Conservation (phyloP, 2,113 vertebrate species). For the Rhea americana region DNA sequence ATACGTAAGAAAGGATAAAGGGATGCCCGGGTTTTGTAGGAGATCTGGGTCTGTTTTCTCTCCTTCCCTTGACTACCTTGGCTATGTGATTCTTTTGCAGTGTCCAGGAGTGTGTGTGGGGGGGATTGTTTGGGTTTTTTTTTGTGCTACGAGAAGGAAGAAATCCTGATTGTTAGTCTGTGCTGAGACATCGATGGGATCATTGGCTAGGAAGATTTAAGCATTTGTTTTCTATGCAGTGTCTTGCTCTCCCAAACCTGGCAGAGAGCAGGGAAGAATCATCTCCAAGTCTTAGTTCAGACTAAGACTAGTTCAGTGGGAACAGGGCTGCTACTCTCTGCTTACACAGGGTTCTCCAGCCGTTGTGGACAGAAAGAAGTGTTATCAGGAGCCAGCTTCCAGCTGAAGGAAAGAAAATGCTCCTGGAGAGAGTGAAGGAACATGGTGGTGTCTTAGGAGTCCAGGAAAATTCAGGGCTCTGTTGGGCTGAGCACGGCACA, state of each 20-base stretch:
- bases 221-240: not conserved
- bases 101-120: not conserved
- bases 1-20: not conserved
- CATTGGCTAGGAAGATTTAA: not conserved
- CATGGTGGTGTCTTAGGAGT: constrained; percentile 12
- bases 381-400: constrained; percentile 48
- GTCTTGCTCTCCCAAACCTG: constrained; percentile 19
- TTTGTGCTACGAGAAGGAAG: not conserved
- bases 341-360: not conserved
- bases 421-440: constrained; percentile 9
- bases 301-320: not conserved
- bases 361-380: constrained; percentile 48
- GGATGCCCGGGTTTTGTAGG: not conserved
- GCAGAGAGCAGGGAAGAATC: constrained; percentile 31
- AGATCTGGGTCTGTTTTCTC: not conserved
- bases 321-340: not conserved
- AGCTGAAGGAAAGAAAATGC: constrained; percentile 38
- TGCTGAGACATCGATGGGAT: constrained; percentile 8
- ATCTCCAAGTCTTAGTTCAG: not conserved
- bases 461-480: not conserved
- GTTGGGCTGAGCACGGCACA: not conserved
- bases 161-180: not conserved
- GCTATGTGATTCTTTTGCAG: not conserved
- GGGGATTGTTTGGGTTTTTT: not conserved
- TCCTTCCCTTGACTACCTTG: not conserved